Evolutionary conservation across 2,888 invertebrate genomes (phyloP).

Genomic region (Altica lythri): DNA sequence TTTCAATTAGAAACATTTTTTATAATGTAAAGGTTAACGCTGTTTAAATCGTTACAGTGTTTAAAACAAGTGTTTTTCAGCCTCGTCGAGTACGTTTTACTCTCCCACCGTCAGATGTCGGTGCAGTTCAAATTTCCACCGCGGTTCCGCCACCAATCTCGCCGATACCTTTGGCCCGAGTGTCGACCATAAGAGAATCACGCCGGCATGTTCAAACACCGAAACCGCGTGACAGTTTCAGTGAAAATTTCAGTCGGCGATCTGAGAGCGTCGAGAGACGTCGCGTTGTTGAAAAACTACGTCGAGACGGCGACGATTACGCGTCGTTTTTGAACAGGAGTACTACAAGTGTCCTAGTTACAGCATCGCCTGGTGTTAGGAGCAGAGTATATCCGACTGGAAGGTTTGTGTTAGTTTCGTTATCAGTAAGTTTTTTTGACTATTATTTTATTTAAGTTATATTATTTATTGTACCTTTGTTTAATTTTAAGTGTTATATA

Average conservation of each 20-base stretch:
- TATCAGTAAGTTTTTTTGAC: constrained; percentile 14
- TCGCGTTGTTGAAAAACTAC: constrained; percentile 9
- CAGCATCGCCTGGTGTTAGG: constrained; percentile 50
- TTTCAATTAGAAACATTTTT: no score
- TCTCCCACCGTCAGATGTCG: constrained; percentile 49
- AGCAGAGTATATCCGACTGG: constrained; percentile 54
- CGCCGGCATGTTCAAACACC: constrained; percentile 12
- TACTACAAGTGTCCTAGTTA: constrained; percentile 43
- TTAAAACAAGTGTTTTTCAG: constrained; percentile 41
- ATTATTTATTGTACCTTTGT: no score
- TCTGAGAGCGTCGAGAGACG: constrained; percentile 19
- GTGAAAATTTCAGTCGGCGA: constrained; percentile 5
- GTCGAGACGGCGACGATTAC: constrained; percentile 13
- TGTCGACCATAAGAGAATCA: constrained; percentile 34
- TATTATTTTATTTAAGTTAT: no score
- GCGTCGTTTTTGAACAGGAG: constrained; percentile 18
- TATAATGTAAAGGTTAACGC: no score
- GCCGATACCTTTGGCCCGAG: constrained; percentile 10
- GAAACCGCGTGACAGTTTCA: not conserved
- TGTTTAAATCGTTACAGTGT: not conserved
- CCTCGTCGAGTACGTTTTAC: constrained; percentile 52
- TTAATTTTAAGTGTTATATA: no score
- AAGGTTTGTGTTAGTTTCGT: constrained; percentile 19
- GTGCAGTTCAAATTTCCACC: constrained; percentile 2
- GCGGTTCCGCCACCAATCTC: constrained; percentile 27